Percentiles rank a stretch among this genome's conserved stretches.
These are phyloP conservation scores for Thelaira solivaga DNA, from an alignment of 2,888 invertebrate species.

Conservation along the genomic window DNA sequence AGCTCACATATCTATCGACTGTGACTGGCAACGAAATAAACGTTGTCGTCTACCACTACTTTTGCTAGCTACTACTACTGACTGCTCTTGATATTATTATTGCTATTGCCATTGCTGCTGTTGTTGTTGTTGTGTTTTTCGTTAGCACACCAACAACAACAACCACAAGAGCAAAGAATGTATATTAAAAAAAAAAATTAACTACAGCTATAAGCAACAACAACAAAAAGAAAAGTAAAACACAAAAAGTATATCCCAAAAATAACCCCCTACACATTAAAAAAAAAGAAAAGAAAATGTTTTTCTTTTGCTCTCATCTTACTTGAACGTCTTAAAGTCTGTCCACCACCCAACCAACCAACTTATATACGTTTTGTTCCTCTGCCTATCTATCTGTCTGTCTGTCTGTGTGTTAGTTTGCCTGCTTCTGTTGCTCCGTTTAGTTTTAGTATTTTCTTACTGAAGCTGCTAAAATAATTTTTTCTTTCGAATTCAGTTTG, in stretches of 20 bases:
- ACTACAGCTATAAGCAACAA: slow-evolving; percentile 50
- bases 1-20: slow-evolving; percentile 65
- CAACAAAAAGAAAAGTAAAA: slow-evolving; percentile 11
- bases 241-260: slow-evolving; percentile 70
- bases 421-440: slow-evolving; percentile 35
- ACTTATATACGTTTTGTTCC: slow-evolving; percentile 1
- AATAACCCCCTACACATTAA: slow-evolving; percentile 70
- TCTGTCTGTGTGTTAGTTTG: too few relatives aligned
- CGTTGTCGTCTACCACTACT: slow-evolving; percentile 62
- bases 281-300: slow-evolving; percentile 13
- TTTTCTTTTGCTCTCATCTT: slow-evolving; percentile 40
- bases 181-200: slow-evolving; percentile 49
- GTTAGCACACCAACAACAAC: slow-evolving; percentile 37
- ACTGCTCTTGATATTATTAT: slow-evolving; percentile 53
- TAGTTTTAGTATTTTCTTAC: slow-evolving; percentile 38
- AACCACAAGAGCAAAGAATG: slow-evolving; percentile 33
- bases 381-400: not conserved
- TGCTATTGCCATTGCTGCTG: not conserved
- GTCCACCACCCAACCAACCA: slow-evolving; percentile 11
- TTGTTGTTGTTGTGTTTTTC: slow-evolving; percentile 21
- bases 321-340: slow-evolving; percentile 21
- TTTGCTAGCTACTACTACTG: slow-evolving; percentile 52
- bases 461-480: too few relatives aligned
- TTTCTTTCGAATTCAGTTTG: slow-evolving; percentile 54
- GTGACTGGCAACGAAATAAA: slow-evolving; percentile 63